Conservation (phyloP, 1,140 invertebrate genomes). For the Coenobita brevimanus region DNA sequence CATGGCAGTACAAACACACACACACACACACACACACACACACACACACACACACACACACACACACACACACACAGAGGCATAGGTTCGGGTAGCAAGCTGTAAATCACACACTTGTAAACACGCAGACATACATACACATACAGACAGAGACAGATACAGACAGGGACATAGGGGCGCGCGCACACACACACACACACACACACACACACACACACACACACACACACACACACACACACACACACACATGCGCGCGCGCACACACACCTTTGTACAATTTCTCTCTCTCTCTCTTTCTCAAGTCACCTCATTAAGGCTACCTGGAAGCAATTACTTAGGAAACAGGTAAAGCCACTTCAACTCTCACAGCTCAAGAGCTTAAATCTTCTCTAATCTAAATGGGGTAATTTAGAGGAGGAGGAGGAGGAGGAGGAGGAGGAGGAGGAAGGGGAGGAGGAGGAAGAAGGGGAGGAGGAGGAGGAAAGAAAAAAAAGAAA, state of each 20-base stretch:
- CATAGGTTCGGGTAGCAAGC: no score
- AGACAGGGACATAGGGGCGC: background rate
- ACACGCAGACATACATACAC: no score
- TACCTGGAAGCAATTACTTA: conserved; percentile 31
- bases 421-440: conserved; percentile 10
- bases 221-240: no score
- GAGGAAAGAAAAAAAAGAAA: no score
- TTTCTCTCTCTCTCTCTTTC: no score
- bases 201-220: background rate
- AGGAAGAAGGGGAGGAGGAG: background rate
- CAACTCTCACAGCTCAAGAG: conserved; percentile 43
- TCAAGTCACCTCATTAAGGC: no score
- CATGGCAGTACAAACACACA: no score
- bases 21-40: background rate
- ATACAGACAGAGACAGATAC: conserved; percentile 11
- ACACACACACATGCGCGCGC: no score
- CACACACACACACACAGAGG: background rate
- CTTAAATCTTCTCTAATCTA: conserved; percentile 53
- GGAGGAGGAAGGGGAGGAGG: background rate
- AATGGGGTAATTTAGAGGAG: no score
- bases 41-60: background rate
- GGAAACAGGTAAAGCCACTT: conserved; percentile 14
- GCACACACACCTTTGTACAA: no score
- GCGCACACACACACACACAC: no score
- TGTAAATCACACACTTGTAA: no score